These are phyloP conservation scores for Metallyticus violacea DNA, from an alignment of 2,888 invertebrate genomes.

Conservation along the genomic window DNA sequence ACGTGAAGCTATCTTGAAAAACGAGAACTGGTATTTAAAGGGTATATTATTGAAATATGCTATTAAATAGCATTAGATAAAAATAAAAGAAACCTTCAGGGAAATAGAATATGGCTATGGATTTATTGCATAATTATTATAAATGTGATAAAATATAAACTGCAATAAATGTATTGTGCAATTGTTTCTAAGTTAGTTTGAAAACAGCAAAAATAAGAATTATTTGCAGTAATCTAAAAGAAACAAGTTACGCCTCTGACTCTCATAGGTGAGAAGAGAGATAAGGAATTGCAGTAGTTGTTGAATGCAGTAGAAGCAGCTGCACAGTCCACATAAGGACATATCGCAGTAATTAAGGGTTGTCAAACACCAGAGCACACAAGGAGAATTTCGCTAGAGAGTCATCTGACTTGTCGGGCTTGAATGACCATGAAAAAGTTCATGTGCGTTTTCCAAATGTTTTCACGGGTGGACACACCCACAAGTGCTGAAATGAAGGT, in stretches of 20 bases:
- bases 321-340: not conserved
- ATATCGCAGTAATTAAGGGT: not conserved
- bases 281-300: not conserved
- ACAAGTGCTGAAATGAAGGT: not conserved
- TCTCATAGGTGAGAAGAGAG: not conserved
- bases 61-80: too few species aligned
- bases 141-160: too few species aligned
- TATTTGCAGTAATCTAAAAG: not conserved
- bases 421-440: not conserved
- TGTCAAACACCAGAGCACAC: not conserved
- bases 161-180: too few species aligned
- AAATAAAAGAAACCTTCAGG: too few species aligned
- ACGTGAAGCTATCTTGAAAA: too few species aligned
- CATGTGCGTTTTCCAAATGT: not conserved
- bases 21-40: too few species aligned
- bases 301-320: not conserved
- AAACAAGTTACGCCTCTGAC: not conserved
- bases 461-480: not conserved
- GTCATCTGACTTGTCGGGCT: not conserved
- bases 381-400: not conserved
- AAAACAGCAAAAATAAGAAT: too few species aligned
- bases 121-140: too few species aligned
- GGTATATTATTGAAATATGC: too few species aligned
- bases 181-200: too few species aligned
- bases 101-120: too few species aligned